Evolutionary conservation across 2,888 invertebrate species (phyloP).

Genomic region (Sipha maydis): DNA sequence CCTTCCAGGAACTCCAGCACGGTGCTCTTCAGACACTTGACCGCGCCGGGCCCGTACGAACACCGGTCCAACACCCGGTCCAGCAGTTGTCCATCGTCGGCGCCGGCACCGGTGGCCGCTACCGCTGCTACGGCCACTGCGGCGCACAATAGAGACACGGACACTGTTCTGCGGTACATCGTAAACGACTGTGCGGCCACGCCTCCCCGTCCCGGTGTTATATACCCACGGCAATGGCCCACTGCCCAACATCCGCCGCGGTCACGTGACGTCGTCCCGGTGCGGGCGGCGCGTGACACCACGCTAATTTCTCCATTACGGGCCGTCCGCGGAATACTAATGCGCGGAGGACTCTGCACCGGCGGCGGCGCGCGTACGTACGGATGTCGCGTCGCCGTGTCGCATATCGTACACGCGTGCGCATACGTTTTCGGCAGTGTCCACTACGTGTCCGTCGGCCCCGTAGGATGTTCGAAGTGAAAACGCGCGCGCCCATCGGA

Average conservation of each 20-base stretch:
- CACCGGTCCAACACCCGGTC: constrained; percentile 77
- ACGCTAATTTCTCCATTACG: constrained; percentile 53
- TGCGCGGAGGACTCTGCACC: too few relatives aligned
- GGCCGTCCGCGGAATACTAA: constrained; percentile 31
- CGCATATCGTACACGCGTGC: neutral
- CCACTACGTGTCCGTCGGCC: neutral
- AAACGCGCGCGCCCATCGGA: neutral
- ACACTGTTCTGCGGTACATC: constrained; percentile 31
- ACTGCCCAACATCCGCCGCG: constrained; percentile 47
- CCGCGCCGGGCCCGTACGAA: constrained; percentile 36
- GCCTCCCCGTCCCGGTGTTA: constrained; percentile 40
- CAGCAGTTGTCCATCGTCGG: constrained; percentile 74
- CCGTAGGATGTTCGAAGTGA: neutral
- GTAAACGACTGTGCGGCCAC: constrained; percentile 59
- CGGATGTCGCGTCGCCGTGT: neutral
- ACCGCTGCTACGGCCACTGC: neutral
- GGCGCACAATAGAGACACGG: neutral
- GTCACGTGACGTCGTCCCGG: neutral
- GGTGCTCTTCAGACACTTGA: constrained; percentile 69
- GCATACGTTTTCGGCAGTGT: too few relatives aligned
- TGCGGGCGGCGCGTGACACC: constrained; percentile 50
- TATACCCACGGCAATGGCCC: constrained; percentile 56
- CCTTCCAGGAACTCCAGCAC: constrained; percentile 79
- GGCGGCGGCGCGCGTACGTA: neutral
- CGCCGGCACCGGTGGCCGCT: neutral